Base-by-base conservation (phyloP, 1,140 invertebrate genomes). In the Drosophila arawakana region DNA sequence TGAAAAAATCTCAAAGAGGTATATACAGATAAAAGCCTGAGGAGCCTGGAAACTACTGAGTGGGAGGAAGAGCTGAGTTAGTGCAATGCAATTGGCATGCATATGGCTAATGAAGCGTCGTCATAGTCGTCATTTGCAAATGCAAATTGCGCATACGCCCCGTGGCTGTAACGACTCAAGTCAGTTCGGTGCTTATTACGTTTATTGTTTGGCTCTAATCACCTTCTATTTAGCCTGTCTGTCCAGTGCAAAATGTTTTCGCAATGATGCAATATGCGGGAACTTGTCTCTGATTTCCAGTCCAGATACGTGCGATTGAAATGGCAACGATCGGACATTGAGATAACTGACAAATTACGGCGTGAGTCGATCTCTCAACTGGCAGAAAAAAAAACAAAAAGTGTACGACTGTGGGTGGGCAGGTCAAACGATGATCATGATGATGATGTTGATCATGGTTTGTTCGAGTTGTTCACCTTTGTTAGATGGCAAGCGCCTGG, bases 81-180 rank as follows among this genome's bases (percentile, higher is more conserved):
- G 41, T 43, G 41, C 8, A 49, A 11, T 25, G 47, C 47, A 41
- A 18, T 52, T 52, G n/a, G 41, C 39, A 60, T 68, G n/a, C 37
- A 61, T 18, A 13, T 11, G 21, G 21, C 50, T 41, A 49, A 61
- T 57, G 58, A 61, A 39, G 39, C 55, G 11, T 21, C 50, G 37
- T 70, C 72, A 70, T 73, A 15, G 15, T 15, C 15, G 15, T 15
- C 15, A 15, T 15, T 15, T 55, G 54, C 62, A 65, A 80, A 86
- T 88, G 82, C 73, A 88, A 88, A 86, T 86, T 70, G 52, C 80
- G 61, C 66, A 86, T 71, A 88, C 82, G 82, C 83, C 82, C 69
- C 82, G 44, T 57, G 76, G 57, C 70, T 39, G 7, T 54, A 25
- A 37, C 50, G 71, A 76, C 55, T 70, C 52, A 46, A 72, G 37